Evolutionary conservation across 2,888 invertebrate species (phyloP).

Genomic region (Lagria hirta): DNA sequence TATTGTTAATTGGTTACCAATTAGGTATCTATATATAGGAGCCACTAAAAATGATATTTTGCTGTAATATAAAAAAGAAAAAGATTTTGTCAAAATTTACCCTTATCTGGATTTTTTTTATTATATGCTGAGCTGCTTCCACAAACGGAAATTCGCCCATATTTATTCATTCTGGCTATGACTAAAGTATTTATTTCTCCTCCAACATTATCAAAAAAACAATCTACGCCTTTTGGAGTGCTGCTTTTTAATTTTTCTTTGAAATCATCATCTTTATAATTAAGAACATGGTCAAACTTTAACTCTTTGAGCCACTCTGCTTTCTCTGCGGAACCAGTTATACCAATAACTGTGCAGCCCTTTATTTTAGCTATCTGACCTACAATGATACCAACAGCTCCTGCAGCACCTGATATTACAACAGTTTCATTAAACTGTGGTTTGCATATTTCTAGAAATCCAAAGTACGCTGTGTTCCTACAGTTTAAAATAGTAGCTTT

Average conservation of each 20-base stretch:
- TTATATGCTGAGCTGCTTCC: slow-evolving; percentile 72
- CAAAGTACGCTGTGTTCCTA: slow-evolving; percentile 76
- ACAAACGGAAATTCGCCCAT: slow-evolving; percentile 68
- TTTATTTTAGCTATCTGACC: slow-evolving; percentile 76
- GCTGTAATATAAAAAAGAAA: no score
- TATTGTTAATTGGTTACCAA: slow-evolving; percentile 35
- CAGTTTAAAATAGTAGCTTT: no score
- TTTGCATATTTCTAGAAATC: slow-evolving; percentile 67
- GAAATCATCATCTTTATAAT: slow-evolving; percentile 66
- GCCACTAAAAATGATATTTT: no score
- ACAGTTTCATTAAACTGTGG: slow-evolving; percentile 72
- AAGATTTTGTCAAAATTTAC: no score
- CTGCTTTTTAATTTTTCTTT: slow-evolving; percentile 58
- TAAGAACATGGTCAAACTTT: slow-evolving; percentile 67
- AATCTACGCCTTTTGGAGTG: slow-evolving; percentile 71
- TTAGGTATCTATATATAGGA: no score
- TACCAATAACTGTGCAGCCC: slow-evolving; percentile 69
- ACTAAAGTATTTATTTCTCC: slow-evolving; percentile 67
- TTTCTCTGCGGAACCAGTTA: slow-evolving; percentile 73
- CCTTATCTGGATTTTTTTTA: slow-evolving; percentile 39
- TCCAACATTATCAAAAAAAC: slow-evolving; percentile 77
- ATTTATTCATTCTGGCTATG: slow-evolving; percentile 63
- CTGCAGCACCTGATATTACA: slow-evolving; percentile 73
- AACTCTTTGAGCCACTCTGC: slow-evolving; percentile 64
- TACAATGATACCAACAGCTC: slow-evolving; percentile 74